These are phyloP conservation scores for Trichacis sp. DNA, from an alignment of 2,888 invertebrate genomes.

Conservation along the genomic window DNA sequence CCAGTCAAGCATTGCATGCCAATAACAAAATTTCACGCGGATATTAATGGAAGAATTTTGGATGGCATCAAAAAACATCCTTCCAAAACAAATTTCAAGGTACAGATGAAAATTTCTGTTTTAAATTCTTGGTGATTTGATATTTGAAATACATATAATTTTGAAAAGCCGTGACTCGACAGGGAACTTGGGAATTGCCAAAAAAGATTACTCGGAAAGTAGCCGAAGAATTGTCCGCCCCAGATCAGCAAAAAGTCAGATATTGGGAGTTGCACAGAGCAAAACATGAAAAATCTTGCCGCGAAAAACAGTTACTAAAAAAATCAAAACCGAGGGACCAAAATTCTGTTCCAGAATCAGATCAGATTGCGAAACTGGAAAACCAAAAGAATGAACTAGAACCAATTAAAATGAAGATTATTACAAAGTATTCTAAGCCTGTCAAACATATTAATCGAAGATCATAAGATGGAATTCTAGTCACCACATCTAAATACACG, in stretches of 20 bases:
- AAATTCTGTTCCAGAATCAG: constrained; percentile 9
- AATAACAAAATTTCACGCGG: constrained; percentile 48
- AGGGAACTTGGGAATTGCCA: constrained; percentile 53
- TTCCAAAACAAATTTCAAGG: constrained; percentile 7
- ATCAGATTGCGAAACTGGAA: not conserved
- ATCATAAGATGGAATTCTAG: too few species aligned
- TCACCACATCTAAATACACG: too few species aligned
- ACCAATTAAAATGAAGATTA: constrained; percentile 1
- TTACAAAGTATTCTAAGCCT: not conserved
- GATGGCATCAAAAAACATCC: constrained; percentile 35
- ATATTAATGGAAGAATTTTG: constrained; percentile 50
- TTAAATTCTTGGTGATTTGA: too few species aligned
- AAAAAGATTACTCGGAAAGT: constrained; percentile 47
- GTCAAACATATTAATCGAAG: not conserved
- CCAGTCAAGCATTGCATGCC: constrained; percentile 51
- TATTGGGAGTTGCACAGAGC: constrained; percentile 47
- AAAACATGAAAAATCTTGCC: constrained; percentile 26
- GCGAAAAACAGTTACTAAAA: constrained; percentile 10
- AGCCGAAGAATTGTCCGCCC: constrained; percentile 49
- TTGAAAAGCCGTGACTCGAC: not conserved
- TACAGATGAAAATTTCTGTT: not conserved
- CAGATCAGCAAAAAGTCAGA: constrained; percentile 41
- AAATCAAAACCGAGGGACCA: constrained; percentile 7
- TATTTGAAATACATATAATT: too few species aligned
- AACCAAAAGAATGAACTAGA: not conserved